Conservation (phyloP, 37 sponge, comb jelly and placozoan genomes). For the Oopsacas minuta region DNA sequence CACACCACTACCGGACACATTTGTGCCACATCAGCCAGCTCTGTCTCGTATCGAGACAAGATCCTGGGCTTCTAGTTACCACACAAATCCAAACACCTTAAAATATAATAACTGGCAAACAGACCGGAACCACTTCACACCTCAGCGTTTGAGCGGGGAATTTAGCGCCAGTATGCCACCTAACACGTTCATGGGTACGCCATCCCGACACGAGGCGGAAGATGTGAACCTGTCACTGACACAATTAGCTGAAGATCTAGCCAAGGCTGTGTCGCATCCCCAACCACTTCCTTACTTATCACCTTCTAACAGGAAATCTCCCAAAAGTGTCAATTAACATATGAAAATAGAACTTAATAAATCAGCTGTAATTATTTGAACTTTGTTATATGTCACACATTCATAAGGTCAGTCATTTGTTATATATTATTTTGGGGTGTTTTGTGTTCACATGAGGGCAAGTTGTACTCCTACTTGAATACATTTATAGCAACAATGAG, state of each 20-base stretch:
- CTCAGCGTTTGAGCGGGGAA: not conserved
- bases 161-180: not conserved
- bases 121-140: not conserved
- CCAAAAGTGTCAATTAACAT: too few species aligned
- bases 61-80: not conserved
- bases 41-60: not conserved
- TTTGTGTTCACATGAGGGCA: too few species aligned
- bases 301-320: not conserved
- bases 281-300: not conserved
- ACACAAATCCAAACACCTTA: not conserved
- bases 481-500: too few species aligned
- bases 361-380: not conserved
- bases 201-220: constrained; percentile 5
- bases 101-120: not conserved
- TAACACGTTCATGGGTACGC: not conserved
- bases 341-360: too few species aligned
- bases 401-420: not conserved
- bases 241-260: not conserved
- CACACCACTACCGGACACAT: not conserved
- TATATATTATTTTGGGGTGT: too few species aligned
- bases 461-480: too few species aligned
- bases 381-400: not conserved
- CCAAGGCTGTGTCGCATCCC: not conserved
- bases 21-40: not conserved
- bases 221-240: not conserved